Evolutionary conservation across 2,888 invertebrate genomes (phyloP).

Genomic region (Spisula subtruncata): DNA sequence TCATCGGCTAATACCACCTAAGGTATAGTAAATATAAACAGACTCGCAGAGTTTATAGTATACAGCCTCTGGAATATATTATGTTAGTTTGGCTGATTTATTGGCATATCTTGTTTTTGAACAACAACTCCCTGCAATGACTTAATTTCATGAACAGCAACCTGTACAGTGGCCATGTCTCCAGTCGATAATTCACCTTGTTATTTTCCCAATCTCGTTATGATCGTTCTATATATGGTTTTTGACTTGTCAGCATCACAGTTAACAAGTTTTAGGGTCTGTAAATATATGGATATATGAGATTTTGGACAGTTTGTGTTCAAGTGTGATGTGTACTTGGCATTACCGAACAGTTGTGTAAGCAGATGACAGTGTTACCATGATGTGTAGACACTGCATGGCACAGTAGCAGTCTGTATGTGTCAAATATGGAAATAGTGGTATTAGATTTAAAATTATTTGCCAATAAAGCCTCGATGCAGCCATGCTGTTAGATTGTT

Average conservation of each 20-base stretch:
- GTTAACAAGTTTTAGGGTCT: background rate
- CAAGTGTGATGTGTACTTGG: background rate
- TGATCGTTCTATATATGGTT: background rate
- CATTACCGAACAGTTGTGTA: background rate
- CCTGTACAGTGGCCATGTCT: no score
- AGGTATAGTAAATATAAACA: no score
- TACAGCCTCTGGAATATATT: no score
- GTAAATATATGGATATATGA: no score
- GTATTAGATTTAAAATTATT: background rate
- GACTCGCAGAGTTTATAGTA: no score
- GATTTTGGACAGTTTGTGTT: background rate
- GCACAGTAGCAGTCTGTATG: background rate
- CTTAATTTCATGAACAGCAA: no score
- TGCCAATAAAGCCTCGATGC: background rate
- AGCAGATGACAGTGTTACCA: background rate
- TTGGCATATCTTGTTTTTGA: no score
- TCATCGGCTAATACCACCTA: no score
- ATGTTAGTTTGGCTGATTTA: no score
- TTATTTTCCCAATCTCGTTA: background rate
- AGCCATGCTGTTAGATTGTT: slow-evolving; percentile 2
- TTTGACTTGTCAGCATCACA: background rate
- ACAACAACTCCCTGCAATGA: no score
- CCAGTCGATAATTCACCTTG: no score
- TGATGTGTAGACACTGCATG: background rate
- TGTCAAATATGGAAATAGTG: background rate